A percentile compares a stretch with the other conserved stretches of the same genome.
Conservation (phyloP, 1,140 invertebrate species). For the Zaprionus africanus region DNA sequence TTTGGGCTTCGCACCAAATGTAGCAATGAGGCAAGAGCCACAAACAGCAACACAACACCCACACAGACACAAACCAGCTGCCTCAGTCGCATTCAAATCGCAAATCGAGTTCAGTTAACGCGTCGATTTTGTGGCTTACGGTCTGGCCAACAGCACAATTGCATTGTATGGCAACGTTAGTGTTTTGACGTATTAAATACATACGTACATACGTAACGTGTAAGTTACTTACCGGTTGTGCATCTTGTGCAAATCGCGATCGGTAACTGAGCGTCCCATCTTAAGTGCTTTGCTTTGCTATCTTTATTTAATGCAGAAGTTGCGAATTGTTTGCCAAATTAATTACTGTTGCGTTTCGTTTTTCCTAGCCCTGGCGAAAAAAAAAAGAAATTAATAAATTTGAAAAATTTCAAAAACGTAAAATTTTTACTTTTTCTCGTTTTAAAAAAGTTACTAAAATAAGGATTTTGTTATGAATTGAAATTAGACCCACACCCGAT, state of each 20-base stretch:
- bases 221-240: conserved; percentile 1
- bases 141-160: conserved; percentile 11
- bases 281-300: too few relatives aligned
- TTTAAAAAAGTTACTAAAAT: too few relatives aligned
- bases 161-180: background rate
- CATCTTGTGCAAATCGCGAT: background rate
- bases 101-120: conserved; percentile 46
- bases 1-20: conserved; percentile 42
- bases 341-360: too few relatives aligned
- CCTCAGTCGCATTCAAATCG: conserved; percentile 17
- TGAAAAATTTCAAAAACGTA: too few relatives aligned
- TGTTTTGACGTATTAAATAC: background rate
- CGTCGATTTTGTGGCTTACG: conserved; percentile 39
- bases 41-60: conserved; percentile 29
- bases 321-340: too few relatives aligned
- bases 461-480: too few relatives aligned
- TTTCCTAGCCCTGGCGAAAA: too few relatives aligned
- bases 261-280: background rate
- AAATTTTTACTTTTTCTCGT: too few relatives aligned
- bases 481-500: too few relatives aligned
- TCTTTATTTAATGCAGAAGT: too few relatives aligned
- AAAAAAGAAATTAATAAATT: too few relatives aligned
- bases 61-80: conserved; percentile 10
- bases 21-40: conserved; percentile 20
- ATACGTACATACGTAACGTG: background rate